These are phyloP conservation scores for Metacarcinus magister DNA, from an alignment of 2,888 invertebrate genomes.

Conservation along the genomic window DNA sequence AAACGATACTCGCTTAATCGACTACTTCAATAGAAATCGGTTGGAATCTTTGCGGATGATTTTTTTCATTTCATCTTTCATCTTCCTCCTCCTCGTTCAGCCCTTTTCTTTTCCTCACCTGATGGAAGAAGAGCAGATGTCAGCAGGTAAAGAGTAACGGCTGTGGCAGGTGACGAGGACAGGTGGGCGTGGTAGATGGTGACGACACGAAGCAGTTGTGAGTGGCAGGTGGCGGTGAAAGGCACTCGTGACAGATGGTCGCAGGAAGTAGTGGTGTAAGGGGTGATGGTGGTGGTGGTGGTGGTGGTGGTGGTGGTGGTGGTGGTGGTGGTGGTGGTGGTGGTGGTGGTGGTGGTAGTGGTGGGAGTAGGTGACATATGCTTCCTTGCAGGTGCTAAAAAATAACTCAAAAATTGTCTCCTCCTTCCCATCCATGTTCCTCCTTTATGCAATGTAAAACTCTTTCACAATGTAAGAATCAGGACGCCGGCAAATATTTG, in stretches of 20 bases:
- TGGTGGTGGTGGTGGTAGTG: background rate
- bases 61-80: constrained; percentile 14
- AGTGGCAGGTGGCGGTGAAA: constrained; percentile 31
- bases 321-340: background rate
- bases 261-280: background rate
- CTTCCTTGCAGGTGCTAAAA: constrained; percentile 37
- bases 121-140: background rate
- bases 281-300: background rate
- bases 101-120: background rate
- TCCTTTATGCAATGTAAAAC: background rate
- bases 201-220: background rate
- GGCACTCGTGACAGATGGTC: constrained; percentile 41
- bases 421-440: background rate
- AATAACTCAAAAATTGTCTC: background rate
- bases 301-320: background rate
- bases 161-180: constrained; percentile 33
- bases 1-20: constrained; percentile 58
- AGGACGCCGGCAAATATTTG: background rate
- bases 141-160: background rate
- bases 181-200: constrained; percentile 50
- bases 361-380: background rate
- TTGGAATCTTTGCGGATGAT: constrained; percentile 35
- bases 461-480: background rate
- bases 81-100: background rate
- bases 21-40: constrained; percentile 59